Percentiles rank a stretch among this genome's conserved stretches.
Evolutionary conservation across 2,797 vertebrate genomes (phyloP).

Genomic region (Cirrhinus mrigala): DNA sequence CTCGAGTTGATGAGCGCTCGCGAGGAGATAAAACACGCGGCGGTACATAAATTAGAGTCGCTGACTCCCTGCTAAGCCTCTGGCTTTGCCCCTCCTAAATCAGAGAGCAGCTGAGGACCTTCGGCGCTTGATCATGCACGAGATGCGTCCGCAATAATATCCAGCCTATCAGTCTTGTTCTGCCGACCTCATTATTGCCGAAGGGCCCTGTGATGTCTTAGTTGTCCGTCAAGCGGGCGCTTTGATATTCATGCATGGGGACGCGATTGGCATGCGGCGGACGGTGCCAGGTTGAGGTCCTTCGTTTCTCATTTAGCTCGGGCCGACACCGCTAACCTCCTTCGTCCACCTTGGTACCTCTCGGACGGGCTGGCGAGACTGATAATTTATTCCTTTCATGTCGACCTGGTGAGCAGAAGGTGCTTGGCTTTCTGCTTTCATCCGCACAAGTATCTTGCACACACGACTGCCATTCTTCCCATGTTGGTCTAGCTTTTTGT

Average conservation of each 20-base stretch:
- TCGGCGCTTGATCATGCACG: conserved; percentile 50
- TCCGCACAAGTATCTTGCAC: not conserved
- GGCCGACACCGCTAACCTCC: not conserved
- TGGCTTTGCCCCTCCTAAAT: conserved; percentile 48
- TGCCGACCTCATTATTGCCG: conserved; percentile 57
- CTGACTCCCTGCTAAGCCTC: conserved; percentile 46
- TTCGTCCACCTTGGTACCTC: conserved; percentile 22
- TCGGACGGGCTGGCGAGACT: conserved; percentile 28
- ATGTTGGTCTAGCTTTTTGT: not conserved
- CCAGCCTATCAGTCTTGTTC: conserved; percentile 34
- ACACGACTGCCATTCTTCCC: not conserved
- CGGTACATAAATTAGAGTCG: conserved; percentile 56
- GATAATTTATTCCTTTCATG: conserved; percentile 29
- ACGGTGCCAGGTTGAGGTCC: conserved; percentile 18
- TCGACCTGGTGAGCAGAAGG: not conserved
- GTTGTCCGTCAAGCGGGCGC: conserved; percentile 69
- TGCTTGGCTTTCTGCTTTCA: conserved; percentile 5
- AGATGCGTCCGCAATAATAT: conserved; percentile 55
- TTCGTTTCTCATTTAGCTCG: conserved; percentile 32
- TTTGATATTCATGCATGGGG: conserved; percentile 78
- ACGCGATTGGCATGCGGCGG: conserved; percentile 51
- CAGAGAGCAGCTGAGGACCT: conserved; percentile 65
- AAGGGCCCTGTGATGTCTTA: conserved; percentile 51
- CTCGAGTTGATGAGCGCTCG: conserved; percentile 53
- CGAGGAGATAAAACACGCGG: conserved; percentile 55